These are phyloP conservation scores for Clarias macrocephalus DNA, from an alignment of 2,113 vertebrate species.

Conservation along the genomic window DNA sequence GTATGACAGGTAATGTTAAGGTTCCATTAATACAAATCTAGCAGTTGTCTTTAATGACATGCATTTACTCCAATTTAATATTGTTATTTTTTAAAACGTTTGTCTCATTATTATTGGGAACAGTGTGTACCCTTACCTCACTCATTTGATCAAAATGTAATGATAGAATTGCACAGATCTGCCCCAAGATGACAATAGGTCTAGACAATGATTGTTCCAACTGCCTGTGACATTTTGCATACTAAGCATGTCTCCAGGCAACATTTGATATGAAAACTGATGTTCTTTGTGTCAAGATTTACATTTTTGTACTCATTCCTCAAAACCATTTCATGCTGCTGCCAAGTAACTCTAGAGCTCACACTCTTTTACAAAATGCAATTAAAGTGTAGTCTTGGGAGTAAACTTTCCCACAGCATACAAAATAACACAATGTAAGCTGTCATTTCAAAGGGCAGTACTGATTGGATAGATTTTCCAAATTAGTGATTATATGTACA, in stretches of 20 bases:
- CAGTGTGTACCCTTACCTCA: not conserved
- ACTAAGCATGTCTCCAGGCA: slow-evolving; percentile 71
- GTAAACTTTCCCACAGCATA: slow-evolving; percentile 66
- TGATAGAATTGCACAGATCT: slow-evolving; percentile 59
- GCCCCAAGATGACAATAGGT: slow-evolving; percentile 71
- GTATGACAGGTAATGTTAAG: not conserved
- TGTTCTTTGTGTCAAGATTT: slow-evolving; percentile 75
- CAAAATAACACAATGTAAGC: slow-evolving; percentile 63
- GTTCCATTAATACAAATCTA: not conserved
- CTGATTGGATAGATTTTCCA: slow-evolving; percentile 59
- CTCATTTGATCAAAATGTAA: slow-evolving; percentile 47
- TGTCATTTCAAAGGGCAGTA: slow-evolving; percentile 74
- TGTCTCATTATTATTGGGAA: not conserved
- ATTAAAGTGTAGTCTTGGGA: slow-evolving; percentile 73
- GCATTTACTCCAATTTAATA: not conserved
- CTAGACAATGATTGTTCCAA: slow-evolving; percentile 56
- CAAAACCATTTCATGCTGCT: slow-evolving; percentile 67
- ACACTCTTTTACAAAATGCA: slow-evolving; percentile 63
- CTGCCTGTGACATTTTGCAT: slow-evolving; percentile 75
- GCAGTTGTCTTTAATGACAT: not conserved
- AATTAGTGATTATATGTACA: slow-evolving; percentile 63
- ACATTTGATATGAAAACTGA: slow-evolving; percentile 71
- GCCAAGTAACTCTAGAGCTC: slow-evolving; percentile 69
- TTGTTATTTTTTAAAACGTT: not conserved
- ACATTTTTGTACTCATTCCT: slow-evolving; percentile 63